These are phyloP conservation scores for Caenorhabditis imperialis DNA, from an alignment of 2,888 invertebrate genomes.

Conservation along the genomic window DNA sequence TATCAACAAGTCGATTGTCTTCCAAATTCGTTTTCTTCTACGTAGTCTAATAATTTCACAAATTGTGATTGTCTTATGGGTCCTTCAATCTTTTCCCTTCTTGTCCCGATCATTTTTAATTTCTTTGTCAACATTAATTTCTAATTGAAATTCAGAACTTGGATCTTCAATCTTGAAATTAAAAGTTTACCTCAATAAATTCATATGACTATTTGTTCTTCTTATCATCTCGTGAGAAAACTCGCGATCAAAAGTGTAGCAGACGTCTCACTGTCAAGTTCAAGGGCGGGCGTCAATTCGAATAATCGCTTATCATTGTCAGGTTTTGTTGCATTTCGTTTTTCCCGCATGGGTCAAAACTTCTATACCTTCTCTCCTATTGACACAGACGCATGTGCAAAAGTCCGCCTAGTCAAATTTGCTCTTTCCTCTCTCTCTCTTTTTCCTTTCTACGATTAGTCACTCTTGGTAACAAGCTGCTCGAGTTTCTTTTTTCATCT, in stretches of 20 bases:
- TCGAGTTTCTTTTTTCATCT: background rate
- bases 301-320: too few species aligned
- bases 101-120: too few species aligned
- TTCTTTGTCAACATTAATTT: too few species aligned
- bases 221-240: background rate
- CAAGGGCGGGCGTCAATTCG: slow-evolving; percentile 10
- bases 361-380: background rate
- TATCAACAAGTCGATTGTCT: slow-evolving; percentile 34
- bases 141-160: too few species aligned
- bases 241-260: slow-evolving; percentile 10
- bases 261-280: slow-evolving; percentile 3
- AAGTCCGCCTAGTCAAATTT: slow-evolving; percentile 20
- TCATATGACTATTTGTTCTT: background rate
- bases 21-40: slow-evolving; percentile 2
- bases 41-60: slow-evolving; percentile 17
- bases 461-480: slow-evolving; percentile 25
- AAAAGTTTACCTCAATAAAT: too few species aligned
- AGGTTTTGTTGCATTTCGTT: background rate
- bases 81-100: too few species aligned
- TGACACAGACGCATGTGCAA: slow-evolving; percentile 8
- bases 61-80: slow-evolving; percentile 46
- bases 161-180: too few species aligned
- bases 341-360: slow-evolving; percentile 3
- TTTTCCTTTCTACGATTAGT: slow-evolving; percentile 13
- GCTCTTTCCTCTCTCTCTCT: too few species aligned